phyloP scores from a whole-genome alignment of 2,888 invertebrate species.

The Fragum fragum region DNA sequence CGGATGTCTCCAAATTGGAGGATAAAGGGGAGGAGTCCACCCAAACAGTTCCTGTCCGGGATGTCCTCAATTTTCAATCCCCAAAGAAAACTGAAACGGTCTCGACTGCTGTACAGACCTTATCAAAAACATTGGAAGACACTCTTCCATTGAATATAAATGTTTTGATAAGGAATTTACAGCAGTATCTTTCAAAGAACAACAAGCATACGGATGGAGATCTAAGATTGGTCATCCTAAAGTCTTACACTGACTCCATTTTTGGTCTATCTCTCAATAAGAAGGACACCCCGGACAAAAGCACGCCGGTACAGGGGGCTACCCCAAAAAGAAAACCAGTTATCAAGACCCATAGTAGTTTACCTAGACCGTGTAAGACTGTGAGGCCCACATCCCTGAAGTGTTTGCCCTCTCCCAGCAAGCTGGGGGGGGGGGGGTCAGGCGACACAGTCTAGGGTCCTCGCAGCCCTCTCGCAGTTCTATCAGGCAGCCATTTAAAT shows the following conservation, averaged over 20 bases:
- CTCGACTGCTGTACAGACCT: too few species aligned
- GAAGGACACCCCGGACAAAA: not conserved
- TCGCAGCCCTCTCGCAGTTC: not conserved
- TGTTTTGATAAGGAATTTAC: too few species aligned
- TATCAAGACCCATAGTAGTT: too few species aligned
- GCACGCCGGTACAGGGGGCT: not conserved
- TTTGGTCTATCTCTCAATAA: not conserved
- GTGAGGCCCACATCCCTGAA: not conserved
- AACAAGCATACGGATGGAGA: too few species aligned
- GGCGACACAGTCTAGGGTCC: conserved; percentile 2
- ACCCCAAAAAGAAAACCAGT: not conserved
- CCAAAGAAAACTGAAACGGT: too few species aligned
- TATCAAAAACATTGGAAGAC: too few species aligned
- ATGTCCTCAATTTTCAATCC: too few species aligned
- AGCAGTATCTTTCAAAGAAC: too few species aligned
- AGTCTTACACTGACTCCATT: not conserved
- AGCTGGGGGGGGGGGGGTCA: not conserved
- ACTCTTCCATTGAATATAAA: too few species aligned
- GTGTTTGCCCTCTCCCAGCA: not conserved
- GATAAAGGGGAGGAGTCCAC: not conserved
- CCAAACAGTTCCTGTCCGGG: too few species aligned
- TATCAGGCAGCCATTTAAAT: not conserved
- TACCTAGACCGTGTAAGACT: not conserved
- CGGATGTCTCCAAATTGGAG: not conserved
- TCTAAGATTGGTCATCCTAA: too few species aligned